These are phyloP conservation scores for Tinea trinotella DNA, from an alignment of 2,888 invertebrate genomes.

Conservation along the genomic window DNA sequence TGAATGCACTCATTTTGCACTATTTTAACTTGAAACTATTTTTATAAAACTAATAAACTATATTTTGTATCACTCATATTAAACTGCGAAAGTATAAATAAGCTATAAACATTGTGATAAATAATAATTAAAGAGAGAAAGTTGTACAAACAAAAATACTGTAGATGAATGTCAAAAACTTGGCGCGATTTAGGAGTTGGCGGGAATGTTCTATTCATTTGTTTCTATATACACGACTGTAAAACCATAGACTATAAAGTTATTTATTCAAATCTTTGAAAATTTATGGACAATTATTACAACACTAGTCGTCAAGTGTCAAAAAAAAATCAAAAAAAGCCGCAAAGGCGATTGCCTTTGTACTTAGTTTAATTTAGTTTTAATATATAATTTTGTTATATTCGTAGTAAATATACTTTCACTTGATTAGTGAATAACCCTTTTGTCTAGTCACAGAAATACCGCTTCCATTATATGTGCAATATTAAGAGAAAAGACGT, in stretches of 20 bases:
- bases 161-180: no score
- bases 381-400: conserved; percentile 1
- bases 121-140: no score
- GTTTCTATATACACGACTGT: no score
- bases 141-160: no score
- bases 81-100: no score
- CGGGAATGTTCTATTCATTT: no score
- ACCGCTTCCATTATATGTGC: conserved; percentile 22
- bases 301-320: conserved; percentile 41
- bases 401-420: neutral
- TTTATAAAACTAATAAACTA: no score
- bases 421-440: neutral
- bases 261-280: neutral
- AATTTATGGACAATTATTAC: conserved; percentile 44
- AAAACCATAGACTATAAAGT: neutral
- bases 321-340: conserved; percentile 37
- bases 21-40: no score
- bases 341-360: conserved; percentile 43
- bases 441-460: conserved; percentile 12
- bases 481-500: conserved; percentile 20
- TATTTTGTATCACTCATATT: no score
- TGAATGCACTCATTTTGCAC: neutral
- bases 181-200: no score
- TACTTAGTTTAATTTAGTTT: conserved; percentile 15
- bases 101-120: no score